Conservation (phyloP, 2,888 invertebrate species). For the Noctua janthina region DNA sequence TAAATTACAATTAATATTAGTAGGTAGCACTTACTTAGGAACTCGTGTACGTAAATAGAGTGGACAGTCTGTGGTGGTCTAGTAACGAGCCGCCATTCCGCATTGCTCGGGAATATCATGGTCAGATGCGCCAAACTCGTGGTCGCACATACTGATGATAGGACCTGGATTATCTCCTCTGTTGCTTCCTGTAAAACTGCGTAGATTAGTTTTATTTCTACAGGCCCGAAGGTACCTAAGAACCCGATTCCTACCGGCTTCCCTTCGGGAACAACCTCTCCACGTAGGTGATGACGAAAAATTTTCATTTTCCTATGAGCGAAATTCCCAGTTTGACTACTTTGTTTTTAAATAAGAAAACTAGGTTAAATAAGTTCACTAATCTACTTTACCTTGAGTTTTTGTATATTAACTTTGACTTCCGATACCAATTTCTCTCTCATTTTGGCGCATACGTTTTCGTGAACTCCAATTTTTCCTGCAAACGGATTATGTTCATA, state of each 20-base stretch:
- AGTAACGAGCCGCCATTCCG: constrained; percentile 91
- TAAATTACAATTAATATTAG: neutral
- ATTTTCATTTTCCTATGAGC: neutral
- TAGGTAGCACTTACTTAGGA: constrained; percentile 90
- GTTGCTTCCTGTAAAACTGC: constrained; percentile 92
- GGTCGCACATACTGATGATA: constrained; percentile 94
- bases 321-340: neutral
- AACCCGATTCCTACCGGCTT: neutral
- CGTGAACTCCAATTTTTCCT: constrained; percentile 93
- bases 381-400: constrained; percentile 91
- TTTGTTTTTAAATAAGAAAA: neutral
- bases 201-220: neutral
- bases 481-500: constrained; percentile 60
- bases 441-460: constrained; percentile 95
- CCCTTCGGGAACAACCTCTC: neutral
- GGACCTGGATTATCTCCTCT: constrained; percentile 92
- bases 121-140: constrained; percentile 95
- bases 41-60: constrained; percentile 92
- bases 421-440: constrained; percentile 95
- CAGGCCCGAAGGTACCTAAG: neutral
- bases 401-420: constrained; percentile 93
- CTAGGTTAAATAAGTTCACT: neutral
- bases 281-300: too few species aligned
- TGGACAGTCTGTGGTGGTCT: constrained; percentile 74
- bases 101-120: constrained; percentile 94